Evolutionary conservation across 2,113 vertebrate genomes (phyloP), one percentile per base, ranked within the genome.

Genomic region (Lycaon pictus): DNA sequence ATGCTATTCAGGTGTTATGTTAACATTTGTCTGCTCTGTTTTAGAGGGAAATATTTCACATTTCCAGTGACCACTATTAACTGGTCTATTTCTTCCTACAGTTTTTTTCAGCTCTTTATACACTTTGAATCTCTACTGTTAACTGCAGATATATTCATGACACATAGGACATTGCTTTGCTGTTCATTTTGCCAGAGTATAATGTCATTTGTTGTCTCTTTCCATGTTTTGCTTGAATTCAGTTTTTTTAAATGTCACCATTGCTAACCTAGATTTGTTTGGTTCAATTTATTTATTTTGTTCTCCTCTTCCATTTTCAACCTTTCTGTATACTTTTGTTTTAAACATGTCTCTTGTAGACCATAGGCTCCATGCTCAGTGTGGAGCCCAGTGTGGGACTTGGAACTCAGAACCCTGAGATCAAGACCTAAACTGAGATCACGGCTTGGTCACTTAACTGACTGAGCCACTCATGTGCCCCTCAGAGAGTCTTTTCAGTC

Each of bases 341-440:
- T 72, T 65, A 80, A 96, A 25, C 60, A 22, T 77, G 27, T 77
- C 51, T 95, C 90, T 90, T 81, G n/a, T 25, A 67, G 80, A 89
- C 32, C 71, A 35, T 29, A 72, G 65, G 6, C 37, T 48, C 37
- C 72, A 15, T 23, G 20, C 37, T 22, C 22, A 13, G 37, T 23
- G 48, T 23, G 23, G 37, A 15, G 23, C 37, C 72, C 37, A 48
- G 1, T 13, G 15, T 12, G 37, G 72, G 23, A 12, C 72, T 76
- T 76, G 23, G 23, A 48, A 15, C 37, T 48, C 23, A 76, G 6
- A 22, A 48, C 37, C 43, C 37, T 7, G 12, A 76, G 72, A 37
- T 76, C 12, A 63, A 12, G 72, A 27, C 37, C 72, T 4, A 37
- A 48, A 23, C 72, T 76, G 23, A 27, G 43, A 48, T 48, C 37